Conservation (phyloP, 1,140 invertebrate genomes). For the Archivesica marissinica region DNA sequence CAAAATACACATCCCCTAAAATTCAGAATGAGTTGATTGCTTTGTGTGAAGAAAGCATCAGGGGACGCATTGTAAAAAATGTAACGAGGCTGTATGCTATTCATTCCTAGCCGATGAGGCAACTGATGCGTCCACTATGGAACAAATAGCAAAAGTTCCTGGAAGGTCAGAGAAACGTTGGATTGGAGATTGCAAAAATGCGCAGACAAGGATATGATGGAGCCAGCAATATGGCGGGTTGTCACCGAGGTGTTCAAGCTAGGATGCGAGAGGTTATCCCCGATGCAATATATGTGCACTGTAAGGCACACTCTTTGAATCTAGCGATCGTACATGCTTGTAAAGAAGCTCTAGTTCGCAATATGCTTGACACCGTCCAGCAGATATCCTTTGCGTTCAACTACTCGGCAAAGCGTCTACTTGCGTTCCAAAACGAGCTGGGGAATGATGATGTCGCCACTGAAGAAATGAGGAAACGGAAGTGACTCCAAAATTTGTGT, state of each 20-base stretch:
- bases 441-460: not conserved
- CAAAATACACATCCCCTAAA: constrained; percentile 3
- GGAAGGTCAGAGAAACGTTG: too few relatives aligned
- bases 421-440: constrained; percentile 4
- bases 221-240: constrained; percentile 36
- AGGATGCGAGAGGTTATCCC: constrained; percentile 28
- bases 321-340: constrained; percentile 55
- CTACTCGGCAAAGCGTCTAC: constrained; percentile 42
- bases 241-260: constrained; percentile 45
- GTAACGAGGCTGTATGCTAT: constrained; percentile 35
- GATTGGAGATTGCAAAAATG: constrained; percentile 5
- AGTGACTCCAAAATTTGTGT: constrained; percentile 20
- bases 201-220: constrained; percentile 57
- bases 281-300: constrained; percentile 56
- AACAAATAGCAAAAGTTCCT: constrained; percentile 47
- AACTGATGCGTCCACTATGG: constrained; percentile 24
- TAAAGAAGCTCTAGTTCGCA: constrained; percentile 14
- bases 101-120: constrained; percentile 41
- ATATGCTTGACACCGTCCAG: constrained; percentile 51
- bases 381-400: constrained; percentile 56
- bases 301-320: constrained; percentile 61
- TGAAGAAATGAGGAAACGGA: constrained; percentile 33
- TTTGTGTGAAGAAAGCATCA: constrained; percentile 4
- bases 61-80: constrained; percentile 5
- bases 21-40: constrained; percentile 19